Base-by-base conservation (phyloP, 2,113 vertebrate genomes). In the Setophaga coronata region DNA sequence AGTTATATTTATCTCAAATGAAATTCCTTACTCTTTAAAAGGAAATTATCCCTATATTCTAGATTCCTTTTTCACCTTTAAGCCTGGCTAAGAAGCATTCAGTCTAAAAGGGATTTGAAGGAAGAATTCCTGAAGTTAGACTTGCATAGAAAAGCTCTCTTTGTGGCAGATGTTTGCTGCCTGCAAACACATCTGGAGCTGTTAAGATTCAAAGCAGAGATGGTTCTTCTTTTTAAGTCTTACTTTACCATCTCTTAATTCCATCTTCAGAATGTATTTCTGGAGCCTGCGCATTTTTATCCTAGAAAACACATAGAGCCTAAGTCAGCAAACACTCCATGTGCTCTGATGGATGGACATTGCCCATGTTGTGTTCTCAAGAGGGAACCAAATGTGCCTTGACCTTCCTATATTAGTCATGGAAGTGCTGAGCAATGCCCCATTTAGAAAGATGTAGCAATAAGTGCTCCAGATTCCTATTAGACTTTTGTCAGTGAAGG, bases 341-440 rank as follows among this genome's bases (percentile, higher is more conserved):
- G 60, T 40, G 33, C 56, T 81, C 24, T 93, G 87, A 94, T 2
- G 2, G 57, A 74, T 93, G 38, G 71, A 73, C 10, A 3, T 80
- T 65, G 51, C 31, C 56, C 56, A 14, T 88, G 40, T 54, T 40
- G 19, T 62, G 54, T 57, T 92, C 76, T 92, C 0, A 0, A 53
- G 80, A 47, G 79, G 70, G 65, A 93, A 58, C 73, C 4, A 6
- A 87, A 82, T 71, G 56, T 4, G 3, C 82, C 80, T 84, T 95
- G 95, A 94, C 90, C 86, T 94, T 95, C 93, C 64, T 69, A 25
- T 77, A 58, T 73, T 50, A 50, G 71, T 66, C 51, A 21, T n/a
- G 48, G 77, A 90, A 94, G 47, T 93, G 82, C 93, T 92, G 92
- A 96, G 69, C 89, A 90, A 34, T 65, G 87, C 74, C 95, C 85